Conservation (phyloP, 2,797 vertebrate species). For the Lycodopsis pacificus region DNA sequence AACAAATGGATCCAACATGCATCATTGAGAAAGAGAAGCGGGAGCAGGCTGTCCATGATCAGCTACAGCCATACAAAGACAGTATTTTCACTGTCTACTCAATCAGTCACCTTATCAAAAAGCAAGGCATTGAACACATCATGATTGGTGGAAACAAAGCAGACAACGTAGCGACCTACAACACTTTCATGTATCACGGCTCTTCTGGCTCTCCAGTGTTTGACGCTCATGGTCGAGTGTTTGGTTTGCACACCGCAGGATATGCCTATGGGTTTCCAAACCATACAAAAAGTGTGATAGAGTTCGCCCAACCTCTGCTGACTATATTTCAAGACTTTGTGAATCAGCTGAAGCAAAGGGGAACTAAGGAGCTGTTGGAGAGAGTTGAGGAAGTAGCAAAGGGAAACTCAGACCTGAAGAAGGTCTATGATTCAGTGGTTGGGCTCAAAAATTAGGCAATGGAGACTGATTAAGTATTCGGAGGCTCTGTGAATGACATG, state of each 20-base stretch:
- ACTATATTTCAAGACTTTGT: no score
- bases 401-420: no score
- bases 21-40: constrained; percentile 29
- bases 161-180: background rate
- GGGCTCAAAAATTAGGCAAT: no score
- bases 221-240: background rate
- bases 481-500: no score
- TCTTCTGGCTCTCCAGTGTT: constrained; percentile 61
- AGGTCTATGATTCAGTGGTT: no score
- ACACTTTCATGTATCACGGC: constrained; percentile 42
- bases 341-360: no score
- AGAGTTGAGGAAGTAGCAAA: no score
- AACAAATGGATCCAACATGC: constrained; percentile 35
- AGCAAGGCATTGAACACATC: background rate
- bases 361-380: no score
- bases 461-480: no score
- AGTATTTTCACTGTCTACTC: rapidly evolving
- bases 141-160: rapidly evolving
- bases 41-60: rapidly evolving
- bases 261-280: background rate
- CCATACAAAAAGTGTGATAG: no score
- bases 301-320: no score
- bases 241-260: constrained; percentile 42
- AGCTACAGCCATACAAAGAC: rapidly evolving
- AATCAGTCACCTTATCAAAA: rapidly evolving